These are phyloP conservation scores for Hyles vespertilio DNA, from an alignment of 1,140 invertebrate species.

Conservation along the genomic window DNA sequence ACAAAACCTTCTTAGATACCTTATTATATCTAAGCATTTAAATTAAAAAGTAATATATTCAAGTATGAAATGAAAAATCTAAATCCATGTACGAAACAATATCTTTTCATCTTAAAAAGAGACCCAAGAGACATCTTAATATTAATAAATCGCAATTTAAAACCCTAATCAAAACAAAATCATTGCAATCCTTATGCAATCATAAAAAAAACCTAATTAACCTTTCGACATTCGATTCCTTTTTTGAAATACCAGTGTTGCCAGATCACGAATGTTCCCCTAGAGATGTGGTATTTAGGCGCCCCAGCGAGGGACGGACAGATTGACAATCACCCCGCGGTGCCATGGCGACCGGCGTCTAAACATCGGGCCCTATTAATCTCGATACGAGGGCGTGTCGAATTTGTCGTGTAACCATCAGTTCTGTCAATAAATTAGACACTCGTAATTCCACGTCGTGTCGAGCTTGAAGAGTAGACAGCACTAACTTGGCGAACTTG, in stretches of 20 bases:
- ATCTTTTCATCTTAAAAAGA: too few species aligned
- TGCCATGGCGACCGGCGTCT: slow-evolving; percentile 60
- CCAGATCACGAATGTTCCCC: slow-evolving; percentile 57
- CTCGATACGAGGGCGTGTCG: slow-evolving; percentile 58
- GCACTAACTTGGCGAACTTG: too few species aligned
- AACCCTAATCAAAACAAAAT: not conserved
- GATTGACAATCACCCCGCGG: slow-evolving; percentile 49
- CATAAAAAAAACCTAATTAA: slow-evolving; percentile 44
- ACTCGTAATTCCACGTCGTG: too few species aligned
- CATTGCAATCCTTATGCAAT: slow-evolving; percentile 10
- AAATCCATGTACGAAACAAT: too few species aligned
- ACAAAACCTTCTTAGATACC: too few species aligned
- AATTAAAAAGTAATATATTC: too few species aligned
- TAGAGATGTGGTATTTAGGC: slow-evolving; percentile 67
- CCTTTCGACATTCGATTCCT: slow-evolving; percentile 27
- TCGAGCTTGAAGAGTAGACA: too few species aligned
- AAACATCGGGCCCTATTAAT: slow-evolving; percentile 68
- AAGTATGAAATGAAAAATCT: too few species aligned
- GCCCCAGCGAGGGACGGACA: slow-evolving; percentile 29
- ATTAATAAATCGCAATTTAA: too few species aligned
- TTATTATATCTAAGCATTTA: too few species aligned
- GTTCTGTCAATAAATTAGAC: not conserved
- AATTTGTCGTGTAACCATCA: slow-evolving; percentile 29
- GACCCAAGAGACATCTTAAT: too few species aligned
- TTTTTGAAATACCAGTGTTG: slow-evolving; percentile 43